Conservation (phyloP, 2,888 invertebrate species). For the Cephonodes hylas region DNA sequence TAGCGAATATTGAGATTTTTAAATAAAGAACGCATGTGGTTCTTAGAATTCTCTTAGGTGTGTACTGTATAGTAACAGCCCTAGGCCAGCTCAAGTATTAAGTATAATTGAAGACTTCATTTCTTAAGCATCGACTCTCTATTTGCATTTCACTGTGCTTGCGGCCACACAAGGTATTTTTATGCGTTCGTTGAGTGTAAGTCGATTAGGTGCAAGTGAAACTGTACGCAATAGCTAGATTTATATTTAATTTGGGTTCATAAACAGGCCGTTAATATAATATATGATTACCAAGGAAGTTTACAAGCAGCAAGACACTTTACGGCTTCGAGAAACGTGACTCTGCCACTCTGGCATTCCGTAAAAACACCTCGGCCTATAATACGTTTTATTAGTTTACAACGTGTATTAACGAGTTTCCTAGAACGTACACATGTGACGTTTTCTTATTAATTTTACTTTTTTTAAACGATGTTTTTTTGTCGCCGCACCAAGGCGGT, state of each 20-base stretch:
- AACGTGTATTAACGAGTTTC: constrained; percentile 69
- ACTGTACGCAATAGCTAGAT: too few relatives aligned
- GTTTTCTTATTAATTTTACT: constrained; percentile 43
- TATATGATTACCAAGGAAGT: background rate
- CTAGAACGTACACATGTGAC: constrained; percentile 51
- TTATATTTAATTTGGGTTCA: background rate
- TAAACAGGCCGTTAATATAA: background rate
- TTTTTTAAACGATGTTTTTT: constrained; percentile 50
- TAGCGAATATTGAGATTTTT: too few relatives aligned
- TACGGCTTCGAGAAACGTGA: constrained; percentile 1
- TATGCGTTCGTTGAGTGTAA: too few relatives aligned
- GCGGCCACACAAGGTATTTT: too few relatives aligned
- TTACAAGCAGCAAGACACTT: background rate
- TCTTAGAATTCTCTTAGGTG: too few relatives aligned
- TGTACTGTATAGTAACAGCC: too few relatives aligned
- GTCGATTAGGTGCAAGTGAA: too few relatives aligned
- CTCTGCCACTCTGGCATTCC: constrained; percentile 18
- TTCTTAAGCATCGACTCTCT: too few relatives aligned
- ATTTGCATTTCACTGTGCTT: too few relatives aligned
- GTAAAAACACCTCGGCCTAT: constrained; percentile 13
- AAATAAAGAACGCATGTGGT: too few relatives aligned
- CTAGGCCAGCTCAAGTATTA: too few relatives aligned
- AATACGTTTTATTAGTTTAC: constrained; percentile 68
- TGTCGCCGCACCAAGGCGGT: constrained; percentile 49
- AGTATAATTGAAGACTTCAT: too few relatives aligned